These are phyloP conservation scores for Circaetus cinerascens DNA, from an alignment of 2,113 vertebrate genomes.

Conservation along the genomic window DNA sequence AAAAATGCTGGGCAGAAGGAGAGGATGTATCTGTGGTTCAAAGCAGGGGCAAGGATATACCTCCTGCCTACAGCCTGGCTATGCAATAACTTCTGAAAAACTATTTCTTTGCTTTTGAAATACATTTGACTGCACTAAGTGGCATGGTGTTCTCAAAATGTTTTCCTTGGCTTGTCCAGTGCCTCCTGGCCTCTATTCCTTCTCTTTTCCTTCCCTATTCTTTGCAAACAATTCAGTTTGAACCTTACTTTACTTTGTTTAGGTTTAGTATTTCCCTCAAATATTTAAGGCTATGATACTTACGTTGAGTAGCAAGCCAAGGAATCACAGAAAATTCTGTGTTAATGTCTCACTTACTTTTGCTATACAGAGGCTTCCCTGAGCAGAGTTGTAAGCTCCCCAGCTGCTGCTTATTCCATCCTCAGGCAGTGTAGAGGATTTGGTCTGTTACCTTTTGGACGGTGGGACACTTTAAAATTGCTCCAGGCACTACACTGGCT, in stretches of 20 bases:
- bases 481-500: neutral
- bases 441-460: neutral
- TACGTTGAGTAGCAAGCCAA: slow-evolving; percentile 30
- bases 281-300: slow-evolving; percentile 39
- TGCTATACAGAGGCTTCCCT: neutral
- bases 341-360: neutral
- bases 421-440: neutral
- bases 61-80: slow-evolving; percentile 12
- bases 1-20: slow-evolving; percentile 16
- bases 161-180: slow-evolving; percentile 43
- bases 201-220: slow-evolving; percentile 11
- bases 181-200: neutral
- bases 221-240: slow-evolving; percentile 19
- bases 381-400: neutral
- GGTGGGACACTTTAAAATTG: neutral
- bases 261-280: slow-evolving; percentile 48
- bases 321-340: slow-evolving; percentile 46
- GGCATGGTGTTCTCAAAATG: neutral
- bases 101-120: slow-evolving; percentile 29
- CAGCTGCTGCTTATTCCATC: neutral
- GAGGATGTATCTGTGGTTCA: slow-evolving; percentile 27
- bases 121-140: slow-evolving; percentile 26
- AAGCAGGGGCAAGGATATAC: slow-evolving; percentile 8
- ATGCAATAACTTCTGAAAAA: neutral
- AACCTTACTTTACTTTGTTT: slow-evolving; percentile 16